Conservation (phyloP, 2,113 vertebrate species). For the Urocynchramus pylzowi region DNA sequence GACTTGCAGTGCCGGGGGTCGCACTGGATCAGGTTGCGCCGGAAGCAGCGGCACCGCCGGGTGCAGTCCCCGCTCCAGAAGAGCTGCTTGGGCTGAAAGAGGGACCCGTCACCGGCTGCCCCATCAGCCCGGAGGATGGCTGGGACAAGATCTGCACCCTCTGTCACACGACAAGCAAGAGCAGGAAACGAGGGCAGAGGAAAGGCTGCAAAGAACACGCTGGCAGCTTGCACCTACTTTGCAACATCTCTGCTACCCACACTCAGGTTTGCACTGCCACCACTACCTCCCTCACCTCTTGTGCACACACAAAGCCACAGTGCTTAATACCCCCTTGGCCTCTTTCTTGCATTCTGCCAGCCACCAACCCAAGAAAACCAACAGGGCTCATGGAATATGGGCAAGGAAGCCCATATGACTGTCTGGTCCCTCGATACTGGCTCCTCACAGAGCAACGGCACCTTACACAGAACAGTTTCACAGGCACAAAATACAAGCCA, state of each 20-base stretch:
- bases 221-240: background rate
- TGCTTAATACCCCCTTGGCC: no score
- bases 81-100: conserved; percentile 89
- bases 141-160: background rate
- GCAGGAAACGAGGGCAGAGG: fast-evolving
- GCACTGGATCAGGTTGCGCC: conserved; percentile 95
- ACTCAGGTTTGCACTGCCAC: fast-evolving
- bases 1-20: conserved; percentile 93
- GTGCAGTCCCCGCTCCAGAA: conserved; percentile 96
- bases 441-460: background rate
- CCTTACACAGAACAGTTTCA: background rate
- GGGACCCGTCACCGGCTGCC: fast-evolving
- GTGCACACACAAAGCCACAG: fast-evolving
- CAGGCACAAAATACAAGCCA: background rate
- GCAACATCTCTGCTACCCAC: background rate
- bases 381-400: no score
- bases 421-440: fast-evolving
- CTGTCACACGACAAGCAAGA: fast-evolving
- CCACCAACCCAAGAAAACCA: background rate
- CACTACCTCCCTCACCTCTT: background rate
- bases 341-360: background rate
- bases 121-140: fast-evolving
- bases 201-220: fast-evolving
- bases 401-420: background rate
- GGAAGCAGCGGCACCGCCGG: conserved; percentile 94